A percentile compares a stretch with the other conserved stretches of the same genome.
Evolutionary conservation across 2,113 vertebrate species (phyloP).

Genomic region (Anoplopoma fimbria): DNA sequence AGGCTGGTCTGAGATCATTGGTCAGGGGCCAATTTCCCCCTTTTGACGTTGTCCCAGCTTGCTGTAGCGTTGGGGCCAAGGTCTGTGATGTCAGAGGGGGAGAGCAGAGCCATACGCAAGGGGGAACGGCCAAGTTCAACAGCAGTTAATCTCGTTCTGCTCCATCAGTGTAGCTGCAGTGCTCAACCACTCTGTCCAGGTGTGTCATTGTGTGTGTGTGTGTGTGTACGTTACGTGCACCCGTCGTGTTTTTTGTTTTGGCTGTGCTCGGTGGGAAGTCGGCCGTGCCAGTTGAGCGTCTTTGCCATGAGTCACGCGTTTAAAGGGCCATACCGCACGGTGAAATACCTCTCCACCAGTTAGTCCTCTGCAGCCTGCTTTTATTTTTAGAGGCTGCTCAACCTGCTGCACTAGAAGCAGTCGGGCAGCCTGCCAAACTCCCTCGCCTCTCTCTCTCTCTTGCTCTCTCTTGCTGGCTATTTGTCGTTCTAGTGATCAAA

Average conservation of each 20-base stretch:
- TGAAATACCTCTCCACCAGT: constrained; percentile 33
- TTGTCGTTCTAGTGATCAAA: background rate
- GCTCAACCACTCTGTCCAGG: background rate
- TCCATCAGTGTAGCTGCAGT: background rate
- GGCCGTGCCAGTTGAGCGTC: background rate
- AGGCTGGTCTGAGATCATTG: constrained; percentile 1
- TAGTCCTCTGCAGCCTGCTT: constrained; percentile 18
- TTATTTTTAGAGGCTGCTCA: constrained; percentile 47
- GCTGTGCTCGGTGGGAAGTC: constrained; percentile 7
- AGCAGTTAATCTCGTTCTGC: background rate
- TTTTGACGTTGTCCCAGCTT: background rate
- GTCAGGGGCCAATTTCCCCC: background rate
- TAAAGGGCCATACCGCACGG: constrained; percentile 1
- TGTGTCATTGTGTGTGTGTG: background rate
- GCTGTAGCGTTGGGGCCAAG: background rate
- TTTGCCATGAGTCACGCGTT: constrained; percentile 11
- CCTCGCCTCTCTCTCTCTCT: background rate
- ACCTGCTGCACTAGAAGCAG: constrained; percentile 48
- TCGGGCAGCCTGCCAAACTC: background rate
- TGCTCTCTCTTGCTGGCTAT: background rate
- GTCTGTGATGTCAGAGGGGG: constrained; percentile 17
- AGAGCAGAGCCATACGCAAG: background rate
- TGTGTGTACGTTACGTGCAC: background rate
- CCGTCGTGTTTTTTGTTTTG: constrained; percentile 33
- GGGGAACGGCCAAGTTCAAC: constrained; percentile 11